Evolutionary conservation across 2,888 invertebrate genomes (phyloP), one percentile per base, ranked within the genome.

Genomic region (Sminthurides aquaticus): DNA sequence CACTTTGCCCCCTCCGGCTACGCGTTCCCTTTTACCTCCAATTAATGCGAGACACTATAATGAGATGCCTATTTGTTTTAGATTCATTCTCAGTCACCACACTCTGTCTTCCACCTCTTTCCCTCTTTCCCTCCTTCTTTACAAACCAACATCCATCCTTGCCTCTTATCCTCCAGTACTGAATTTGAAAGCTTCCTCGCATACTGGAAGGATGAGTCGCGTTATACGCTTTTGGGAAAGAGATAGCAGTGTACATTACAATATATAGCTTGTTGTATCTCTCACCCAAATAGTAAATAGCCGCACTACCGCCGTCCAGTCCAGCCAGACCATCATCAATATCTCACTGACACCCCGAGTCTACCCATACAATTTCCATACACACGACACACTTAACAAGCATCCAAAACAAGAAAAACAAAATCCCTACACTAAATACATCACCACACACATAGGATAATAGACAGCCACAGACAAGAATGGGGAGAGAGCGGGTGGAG

Each of bases 61-160:
- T 71, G 71, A 71, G 71, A 69, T 69, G 65, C 71, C 69, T 71
- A 71, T 71, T 71, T 71, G 71, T 71, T 71, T 69, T 69, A 64
- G 64, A 64, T 64, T 64, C 64, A 64, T 68, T 60, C 63, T 61
- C 55, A 43, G 34, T 49, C 57, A n/a, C 57, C 52, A 49, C 43
- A n/a, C 55, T 49, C 25, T 60, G 28, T 26, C 56, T 52, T 49
- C 18, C 34, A 18, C 54, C 48, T 57, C 57, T 61, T 29, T 49
- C 15, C 55, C 62, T 54, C 59, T 63, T 55, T 52, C 60, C 60
- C 52, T 24, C 18, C 48, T 58, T 48, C 52, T 48, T 60, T 49
- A 49, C 60, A 49, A n/a, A 60, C 15, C 25, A 18, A 3, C 55
- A 48, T 52, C 52, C 52, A 52, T 48, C 25, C 59, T 55, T 49